A percentile compares a stretch with the other conserved stretches of the same genome.
phyloP scores from a whole-genome alignment of 2,113 vertebrate species.

The Psilopogon haemacephalus region DNA sequence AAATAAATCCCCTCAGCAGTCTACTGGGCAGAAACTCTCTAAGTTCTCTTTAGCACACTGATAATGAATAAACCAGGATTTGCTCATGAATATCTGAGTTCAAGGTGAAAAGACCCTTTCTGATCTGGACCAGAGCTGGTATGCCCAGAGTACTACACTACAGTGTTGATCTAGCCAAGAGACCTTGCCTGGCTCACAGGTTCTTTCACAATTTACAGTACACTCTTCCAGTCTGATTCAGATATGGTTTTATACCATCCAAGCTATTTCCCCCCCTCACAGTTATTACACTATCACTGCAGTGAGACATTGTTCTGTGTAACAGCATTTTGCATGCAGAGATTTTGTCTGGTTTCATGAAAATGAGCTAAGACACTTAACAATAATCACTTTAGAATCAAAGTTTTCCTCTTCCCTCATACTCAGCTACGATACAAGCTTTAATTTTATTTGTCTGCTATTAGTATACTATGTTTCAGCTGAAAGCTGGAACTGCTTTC shows the following conservation, averaged over 20 bases:
- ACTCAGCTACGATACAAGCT: neutral
- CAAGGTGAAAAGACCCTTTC: neutral
- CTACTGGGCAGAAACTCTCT: neutral
- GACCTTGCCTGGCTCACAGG: neutral
- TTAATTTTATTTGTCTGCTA: neutral
- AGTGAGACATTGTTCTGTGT: neutral
- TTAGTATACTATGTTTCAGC: neutral
- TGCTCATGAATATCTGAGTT: neutral
- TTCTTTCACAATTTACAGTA: neutral
- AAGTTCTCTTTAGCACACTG: neutral
- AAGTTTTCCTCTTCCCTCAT: neutral
- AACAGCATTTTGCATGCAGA: neutral
- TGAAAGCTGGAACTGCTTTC: neutral
- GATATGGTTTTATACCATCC: neutral
- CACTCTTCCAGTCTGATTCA: neutral
- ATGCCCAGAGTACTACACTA: neutral
- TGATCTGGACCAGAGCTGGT: neutral
- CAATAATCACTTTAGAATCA: neutral
- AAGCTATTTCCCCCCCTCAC: neutral
- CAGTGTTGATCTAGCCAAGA: neutral
- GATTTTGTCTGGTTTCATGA: neutral
- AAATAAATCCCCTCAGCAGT: neutral
- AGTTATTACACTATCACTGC: neutral
- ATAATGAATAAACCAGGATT: neutral
- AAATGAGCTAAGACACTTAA: neutral